phyloP scores from a whole-genome alignment of 2,888 invertebrate genomes.

The Cantharis flavilabris region DNA sequence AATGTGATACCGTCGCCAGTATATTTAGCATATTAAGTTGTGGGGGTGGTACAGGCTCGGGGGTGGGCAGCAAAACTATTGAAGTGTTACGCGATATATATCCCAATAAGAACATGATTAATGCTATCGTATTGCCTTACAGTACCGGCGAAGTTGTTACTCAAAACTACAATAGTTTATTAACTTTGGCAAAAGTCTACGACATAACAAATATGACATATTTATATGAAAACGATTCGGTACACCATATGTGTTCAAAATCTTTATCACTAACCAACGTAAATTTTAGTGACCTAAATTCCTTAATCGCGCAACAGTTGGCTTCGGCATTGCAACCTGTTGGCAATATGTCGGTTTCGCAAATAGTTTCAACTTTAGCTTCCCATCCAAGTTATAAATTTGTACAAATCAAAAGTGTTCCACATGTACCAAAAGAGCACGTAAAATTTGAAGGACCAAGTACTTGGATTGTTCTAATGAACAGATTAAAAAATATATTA shows the following conservation, averaged over 20 bases:
- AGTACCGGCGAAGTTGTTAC: slow-evolving; percentile 58
- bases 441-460: slow-evolving; percentile 49
- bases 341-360: slow-evolving; percentile 40
- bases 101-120: slow-evolving; percentile 55
- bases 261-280: slow-evolving; percentile 39
- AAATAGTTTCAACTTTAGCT: slow-evolving; percentile 51
- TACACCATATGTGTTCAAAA: slow-evolving; percentile 53
- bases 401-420: slow-evolving; percentile 54
- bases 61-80: slow-evolving; percentile 56
- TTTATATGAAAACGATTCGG: slow-evolving; percentile 58
- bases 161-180: slow-evolving; percentile 59
- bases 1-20: slow-evolving; percentile 52
- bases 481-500: slow-evolving; percentile 9
- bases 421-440: slow-evolving; percentile 46
- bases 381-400: slow-evolving; percentile 58
- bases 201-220: slow-evolving; percentile 53
- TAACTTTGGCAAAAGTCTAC: slow-evolving; percentile 56
- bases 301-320: slow-evolving; percentile 56
- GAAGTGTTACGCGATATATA: slow-evolving; percentile 55
- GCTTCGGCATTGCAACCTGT: slow-evolving; percentile 56
- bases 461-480: slow-evolving; percentile 49
- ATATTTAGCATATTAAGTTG: slow-evolving; percentile 57
- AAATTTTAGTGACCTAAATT: slow-evolving; percentile 55
- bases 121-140: slow-evolving; percentile 56
- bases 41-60: slow-evolving; percentile 62